Conservation (phyloP, 2,113 vertebrate species). For the Etheostoma cragini region DNA sequence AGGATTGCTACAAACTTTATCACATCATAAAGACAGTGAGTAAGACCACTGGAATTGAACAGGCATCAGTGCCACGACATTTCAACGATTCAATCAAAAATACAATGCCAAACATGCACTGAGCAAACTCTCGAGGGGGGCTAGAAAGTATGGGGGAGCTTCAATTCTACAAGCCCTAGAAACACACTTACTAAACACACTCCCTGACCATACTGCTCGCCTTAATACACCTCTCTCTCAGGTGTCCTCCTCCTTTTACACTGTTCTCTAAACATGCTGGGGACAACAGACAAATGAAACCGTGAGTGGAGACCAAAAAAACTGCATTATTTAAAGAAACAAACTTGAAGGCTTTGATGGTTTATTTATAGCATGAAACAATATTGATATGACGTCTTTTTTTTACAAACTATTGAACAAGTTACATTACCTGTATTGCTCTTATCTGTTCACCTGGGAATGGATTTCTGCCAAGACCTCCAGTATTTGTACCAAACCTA, state of each 20-base stretch:
- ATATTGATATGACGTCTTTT: neutral
- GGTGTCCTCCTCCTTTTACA: constrained; percentile 8
- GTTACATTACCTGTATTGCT: neutral
- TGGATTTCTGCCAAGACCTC: neutral
- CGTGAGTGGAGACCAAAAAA: neutral
- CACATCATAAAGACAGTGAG: neutral
- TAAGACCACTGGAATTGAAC: no score
- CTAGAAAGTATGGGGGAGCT: constrained; percentile 10
- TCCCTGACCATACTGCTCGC: constrained; percentile 18
- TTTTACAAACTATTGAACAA: neutral
- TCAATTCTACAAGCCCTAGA: constrained; percentile 21
- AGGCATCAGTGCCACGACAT: neutral
- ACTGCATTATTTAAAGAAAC: constrained; percentile 7
- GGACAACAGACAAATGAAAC: constrained; percentile 10
- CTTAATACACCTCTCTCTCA: constrained; percentile 29
- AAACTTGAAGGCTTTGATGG: neutral
- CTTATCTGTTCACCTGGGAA: neutral
- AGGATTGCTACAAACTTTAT: neutral
- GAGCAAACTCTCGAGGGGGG: constrained; percentile 18
- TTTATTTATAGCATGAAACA: constrained; percentile 12
- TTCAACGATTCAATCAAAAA: neutral
- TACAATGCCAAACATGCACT: neutral
- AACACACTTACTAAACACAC: constrained; percentile 15
- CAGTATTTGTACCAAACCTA: neutral
- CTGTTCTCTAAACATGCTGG: neutral